Base-by-base conservation (phyloP, 2,113 vertebrate species). In the Aphyosemion australe region DNA sequence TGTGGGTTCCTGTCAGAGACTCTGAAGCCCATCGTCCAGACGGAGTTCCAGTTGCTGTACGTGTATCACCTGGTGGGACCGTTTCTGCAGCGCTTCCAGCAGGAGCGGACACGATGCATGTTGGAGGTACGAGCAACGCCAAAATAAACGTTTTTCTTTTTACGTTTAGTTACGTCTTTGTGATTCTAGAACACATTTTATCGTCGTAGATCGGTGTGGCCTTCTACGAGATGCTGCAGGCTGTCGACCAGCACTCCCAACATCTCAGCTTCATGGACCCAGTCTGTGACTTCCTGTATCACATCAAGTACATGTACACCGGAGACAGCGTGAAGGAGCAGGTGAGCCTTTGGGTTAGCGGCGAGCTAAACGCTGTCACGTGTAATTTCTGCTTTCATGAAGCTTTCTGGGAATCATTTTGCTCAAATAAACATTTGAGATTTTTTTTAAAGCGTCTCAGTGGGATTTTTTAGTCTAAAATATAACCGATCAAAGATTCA, bases 301-400 rank as follows among this genome's bases (percentile, higher is more conserved):
- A 99, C 68, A 95, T 99, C 86, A 99, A 99, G 57, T 99, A 99
- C 31, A 99, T 99, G 97, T 99, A 98, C 90, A 99, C 97, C 11
- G 97, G 97, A 21, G 97, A 99, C 93, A 99, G 97, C 0, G 95
- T 99, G 70, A 99, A 99, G 83, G 97, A 99, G 47, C 96, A 98
- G 88, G 97, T 97, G 83, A 90, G 94, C 18, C 26, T 26, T 26
- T 26, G 3, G 26, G 26, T 26, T 5, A 26, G 26, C 26, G 26
- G 26, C 26, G 26, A 26, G 5, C 26, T 26, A 26, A 26, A 26
- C 3, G 5, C 26, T 26, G 3, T 26, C 26, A 26, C 26, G 1
- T 26, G 26, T 26, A 26, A 26, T 5, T 26, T 26, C 26, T 26
- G 26, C 26, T 26, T 37, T 37, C 1, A 8, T 37, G 7, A 8